Evolutionary conservation across 2,113 vertebrate species (phyloP), one percentile per base, ranked within the genome.

Genomic region (Columba livia): DNA sequence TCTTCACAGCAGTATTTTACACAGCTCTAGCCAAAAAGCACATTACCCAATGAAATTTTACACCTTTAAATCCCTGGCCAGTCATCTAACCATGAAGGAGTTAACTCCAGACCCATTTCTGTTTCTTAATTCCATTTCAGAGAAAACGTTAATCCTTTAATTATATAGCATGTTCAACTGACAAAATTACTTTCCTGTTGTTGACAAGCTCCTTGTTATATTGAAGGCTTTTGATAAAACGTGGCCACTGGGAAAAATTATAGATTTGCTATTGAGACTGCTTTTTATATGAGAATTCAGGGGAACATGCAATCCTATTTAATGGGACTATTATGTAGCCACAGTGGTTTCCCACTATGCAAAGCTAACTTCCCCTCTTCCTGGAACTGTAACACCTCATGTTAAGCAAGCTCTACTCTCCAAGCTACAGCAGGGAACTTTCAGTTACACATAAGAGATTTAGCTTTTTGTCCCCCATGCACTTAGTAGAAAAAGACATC

Each of bases 91-190:
- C 72, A 86, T 38, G 95, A 97, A 97, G 83, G 97, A 94, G 96
- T 97, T 96, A 93, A 94, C 62, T 94, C 81, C 92, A 73, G 81
- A 72, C 58, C 47, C 9, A 3, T 89, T 85, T 91, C 77, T 90
- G 29, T 58, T 94, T 93, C 86, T 84, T 94, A 79, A 92, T 94
- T 96, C 88, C 94, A 92, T 95, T 97, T 97, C 58, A 5, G 91
- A 94, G 96, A 97, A 97, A 94, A 92, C 5, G 84, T 89, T 98
- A 98, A 98, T 97, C 97, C 97, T 96, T 98, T 98, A 98, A 98
- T 98, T 97, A 97, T 53, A 94, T 51, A 89, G 74, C 72, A 70
- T 89, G 91, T 90, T 97, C 89, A 95, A 90, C 96, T 95, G 96
- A 96, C 97, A 97, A 95, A 96, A 93, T 94, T 16, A 93, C 84